A percentile compares a stretch with the other conserved stretches of the same genome.
Evolutionary conservation across 2,113 vertebrate species (phyloP).

Genomic region (Gyps fulvus): DNA sequence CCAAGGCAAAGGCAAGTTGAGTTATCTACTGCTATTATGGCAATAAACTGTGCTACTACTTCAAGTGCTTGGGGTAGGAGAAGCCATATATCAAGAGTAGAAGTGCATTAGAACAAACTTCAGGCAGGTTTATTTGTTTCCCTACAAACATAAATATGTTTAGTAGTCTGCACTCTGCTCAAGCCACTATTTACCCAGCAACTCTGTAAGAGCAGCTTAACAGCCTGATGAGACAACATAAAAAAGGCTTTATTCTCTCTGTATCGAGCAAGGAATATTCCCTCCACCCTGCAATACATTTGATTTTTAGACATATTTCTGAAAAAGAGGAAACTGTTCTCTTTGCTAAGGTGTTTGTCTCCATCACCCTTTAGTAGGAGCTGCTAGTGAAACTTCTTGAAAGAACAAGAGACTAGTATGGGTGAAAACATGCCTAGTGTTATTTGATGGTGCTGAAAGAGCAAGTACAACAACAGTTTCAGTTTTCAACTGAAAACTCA

Average conservation of each 20-base stretch:
- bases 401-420: background rate
- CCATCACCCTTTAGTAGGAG: background rate
- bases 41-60: background rate
- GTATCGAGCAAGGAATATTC: background rate
- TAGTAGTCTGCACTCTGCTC: background rate
- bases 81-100: background rate
- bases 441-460: conserved; percentile 23
- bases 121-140: conserved; percentile 17
- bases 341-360: background rate
- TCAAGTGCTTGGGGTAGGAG: background rate
- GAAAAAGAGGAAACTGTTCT: background rate
- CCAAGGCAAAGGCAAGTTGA: background rate
- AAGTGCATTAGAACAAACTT: background rate
- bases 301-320: background rate
- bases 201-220: background rate
- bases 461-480: background rate
- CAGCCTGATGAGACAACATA: background rate
- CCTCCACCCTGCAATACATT: background rate
- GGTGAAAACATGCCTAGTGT: background rate
- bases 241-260: background rate
- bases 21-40: background rate
- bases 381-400: background rate
- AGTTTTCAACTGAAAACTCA: background rate
- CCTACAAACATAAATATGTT: conserved; percentile 20
- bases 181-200: background rate